phyloP scores from a whole-genome alignment of 1,140 invertebrate species.

The Hesperophylax magnus region DNA sequence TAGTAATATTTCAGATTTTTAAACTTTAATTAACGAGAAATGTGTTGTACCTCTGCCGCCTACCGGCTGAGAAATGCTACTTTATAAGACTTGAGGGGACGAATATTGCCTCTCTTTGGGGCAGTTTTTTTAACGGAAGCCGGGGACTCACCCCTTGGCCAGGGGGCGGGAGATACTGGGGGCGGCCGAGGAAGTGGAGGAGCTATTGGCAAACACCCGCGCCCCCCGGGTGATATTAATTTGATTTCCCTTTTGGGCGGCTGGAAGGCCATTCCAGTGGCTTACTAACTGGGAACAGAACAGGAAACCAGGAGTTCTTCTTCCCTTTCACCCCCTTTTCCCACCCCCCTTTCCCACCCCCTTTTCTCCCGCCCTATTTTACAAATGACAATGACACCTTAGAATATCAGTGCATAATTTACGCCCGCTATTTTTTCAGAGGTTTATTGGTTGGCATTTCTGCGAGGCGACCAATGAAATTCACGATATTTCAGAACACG shows the following conservation, averaged over 20 bases:
- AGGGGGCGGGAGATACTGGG: neutral
- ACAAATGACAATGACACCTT: slow-evolving; percentile 55
- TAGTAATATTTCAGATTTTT: neutral
- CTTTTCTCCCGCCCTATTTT: slow-evolving; percentile 34
- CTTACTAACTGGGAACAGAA: slow-evolving; percentile 35
- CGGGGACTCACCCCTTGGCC: neutral
- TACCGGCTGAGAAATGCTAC: slow-evolving; percentile 26
- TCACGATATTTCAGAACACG: neutral
- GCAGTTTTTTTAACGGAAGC: slow-evolving; percentile 39
- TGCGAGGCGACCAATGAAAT: neutral
- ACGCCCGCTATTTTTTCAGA: slow-evolving; percentile 46
- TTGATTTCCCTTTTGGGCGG: slow-evolving; percentile 52
- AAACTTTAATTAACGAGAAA: neutral
- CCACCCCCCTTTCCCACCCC: no score
- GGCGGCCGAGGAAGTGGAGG: neutral
- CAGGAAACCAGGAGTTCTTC: no score
- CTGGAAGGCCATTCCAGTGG: slow-evolving; percentile 40
- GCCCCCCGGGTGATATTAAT: slow-evolving; percentile 53
- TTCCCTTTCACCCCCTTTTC: no score
- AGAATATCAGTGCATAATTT: slow-evolving; percentile 56
- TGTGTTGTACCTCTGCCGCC: slow-evolving; percentile 19
- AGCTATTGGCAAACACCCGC: slow-evolving; percentile 29
- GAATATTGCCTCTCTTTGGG: slow-evolving; percentile 36
- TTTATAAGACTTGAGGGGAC: slow-evolving; percentile 40
- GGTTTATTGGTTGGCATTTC: slow-evolving; percentile 27